Base-by-base conservation (phyloP, 2,888 invertebrate genomes). In the Drosophila pseudotalamancana region DNA sequence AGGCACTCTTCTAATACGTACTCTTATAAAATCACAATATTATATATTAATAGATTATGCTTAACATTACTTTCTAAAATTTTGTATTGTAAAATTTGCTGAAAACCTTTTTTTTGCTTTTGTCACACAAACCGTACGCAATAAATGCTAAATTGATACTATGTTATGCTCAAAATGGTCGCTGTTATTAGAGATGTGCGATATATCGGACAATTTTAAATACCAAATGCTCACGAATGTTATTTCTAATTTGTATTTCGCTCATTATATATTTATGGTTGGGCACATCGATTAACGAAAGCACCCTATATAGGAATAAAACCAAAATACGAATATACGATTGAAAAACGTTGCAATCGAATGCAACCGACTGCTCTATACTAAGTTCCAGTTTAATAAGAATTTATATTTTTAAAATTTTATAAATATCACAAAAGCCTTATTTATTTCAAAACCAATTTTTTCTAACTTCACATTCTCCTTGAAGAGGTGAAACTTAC, bases 101-200 rank as follows among this genome's bases (percentile, higher is more conserved):
- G 54, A 49, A 48, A 60, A 62, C 42, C 19, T 32, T 53, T 32
- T 59, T 64, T 43, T 54, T 53, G 21, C 45, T 57, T 72, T 59
- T 55, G 40, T 67, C 63, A 27, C 67, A 71, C 66, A 51, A 46
- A 51, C 71, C 56, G 49, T 46, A 71, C 49, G 56, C 50, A 71
- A 56, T 53, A 50, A 42, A 67, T 66, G 61, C 66, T 57, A 57
- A 61, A 57, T 53, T 56, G 29, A 53, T 31, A 45, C 48, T 61
- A 56, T 68, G 65, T 70, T 43, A 42, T 37, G 53, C 63, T 68
- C 68, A 51, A 35, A 70, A 70, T 57, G 51, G 39, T 32, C 40
- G 18, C 46, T 63, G 53, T 53, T 48, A 51, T 55, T 46, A 45
- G 34, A 32, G 45, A 31, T 46, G 45, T n/a, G 16, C 35, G 32